A percentile compares a stretch with the other conserved stretches of the same genome.
These are phyloP conservation scores for Meteorus cinctellus DNA, from an alignment of 2,888 invertebrate species.

Conservation along the genomic window DNA sequence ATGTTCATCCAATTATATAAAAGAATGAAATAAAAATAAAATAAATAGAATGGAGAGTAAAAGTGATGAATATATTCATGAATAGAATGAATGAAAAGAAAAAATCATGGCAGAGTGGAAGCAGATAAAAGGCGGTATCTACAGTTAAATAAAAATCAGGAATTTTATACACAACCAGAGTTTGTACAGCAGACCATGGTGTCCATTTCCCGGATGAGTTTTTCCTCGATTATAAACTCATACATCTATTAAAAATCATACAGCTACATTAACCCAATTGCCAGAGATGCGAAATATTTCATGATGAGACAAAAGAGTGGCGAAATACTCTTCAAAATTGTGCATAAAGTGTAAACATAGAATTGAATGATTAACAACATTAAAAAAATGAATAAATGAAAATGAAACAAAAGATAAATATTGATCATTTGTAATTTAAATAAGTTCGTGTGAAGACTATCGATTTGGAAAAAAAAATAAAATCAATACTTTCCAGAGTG, in stretches of 20 bases:
- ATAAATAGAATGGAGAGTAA: neutral
- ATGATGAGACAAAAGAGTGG: neutral
- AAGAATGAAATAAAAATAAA: neutral
- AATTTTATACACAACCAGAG: conserved; percentile 14
- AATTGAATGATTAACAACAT: neutral
- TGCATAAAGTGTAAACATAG: neutral
- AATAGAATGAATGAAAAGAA: neutral
- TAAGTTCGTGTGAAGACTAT: no score
- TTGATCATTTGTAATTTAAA: neutral
- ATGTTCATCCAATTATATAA: no score
- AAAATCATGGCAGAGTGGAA: neutral
- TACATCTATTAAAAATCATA: neutral
- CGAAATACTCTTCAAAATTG: neutral
- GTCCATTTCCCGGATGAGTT: conserved; percentile 32
- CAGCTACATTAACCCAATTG: conserved; percentile 19
- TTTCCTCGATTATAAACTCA: neutral
- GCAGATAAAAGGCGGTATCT: conserved; percentile 21
- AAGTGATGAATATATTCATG: neutral
- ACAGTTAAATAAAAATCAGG: conserved; percentile 26
- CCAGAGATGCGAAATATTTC: conserved; percentile 20
- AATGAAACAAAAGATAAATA: neutral
- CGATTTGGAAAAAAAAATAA: no score
- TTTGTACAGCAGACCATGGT: neutral
- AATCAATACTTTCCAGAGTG: no score
- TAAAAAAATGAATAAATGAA: neutral